These are phyloP conservation scores for Oreochromis mossambicus DNA, from an alignment of 2,797 vertebrate genomes.

Conservation along the genomic window DNA sequence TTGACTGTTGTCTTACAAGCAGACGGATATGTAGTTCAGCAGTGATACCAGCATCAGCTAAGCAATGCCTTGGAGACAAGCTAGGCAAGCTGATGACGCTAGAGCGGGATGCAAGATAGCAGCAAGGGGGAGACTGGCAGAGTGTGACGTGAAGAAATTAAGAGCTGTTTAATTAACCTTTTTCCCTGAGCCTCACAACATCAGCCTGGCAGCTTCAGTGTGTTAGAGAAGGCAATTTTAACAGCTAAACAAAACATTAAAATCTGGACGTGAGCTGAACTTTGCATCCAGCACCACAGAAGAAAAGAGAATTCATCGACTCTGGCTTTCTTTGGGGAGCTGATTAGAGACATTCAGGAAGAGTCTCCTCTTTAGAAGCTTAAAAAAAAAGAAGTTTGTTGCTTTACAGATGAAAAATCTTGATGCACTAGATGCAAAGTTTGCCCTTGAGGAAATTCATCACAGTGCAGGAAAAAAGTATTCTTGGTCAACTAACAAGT, in stretches of 20 bases:
- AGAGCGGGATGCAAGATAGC: slow-evolving; percentile 11
- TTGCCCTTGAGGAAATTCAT: slow-evolving; percentile 8
- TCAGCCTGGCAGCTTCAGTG: neutral
- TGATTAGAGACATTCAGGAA: slow-evolving; percentile 12
- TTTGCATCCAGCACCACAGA: neutral
- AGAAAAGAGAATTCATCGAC: neutral
- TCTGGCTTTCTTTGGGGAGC: slow-evolving; percentile 5
- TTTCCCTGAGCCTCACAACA: neutral
- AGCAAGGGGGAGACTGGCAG: slow-evolving; percentile 21
- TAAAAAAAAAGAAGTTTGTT: neutral
- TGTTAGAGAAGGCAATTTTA: neutral
- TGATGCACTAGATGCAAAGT: neutral
- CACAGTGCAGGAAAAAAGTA: neutral
- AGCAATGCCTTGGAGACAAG: slow-evolving; percentile 11
- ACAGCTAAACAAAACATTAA: neutral
- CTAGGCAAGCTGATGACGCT: slow-evolving; percentile 3
- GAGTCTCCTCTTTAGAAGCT: neutral
- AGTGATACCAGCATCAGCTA: slow-evolving; percentile 10
- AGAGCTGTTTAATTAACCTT: slow-evolving; percentile 49
- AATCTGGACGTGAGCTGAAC: slow-evolving; percentile 2
- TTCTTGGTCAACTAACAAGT: neutral
- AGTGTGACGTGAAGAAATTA: slow-evolving; percentile 50
- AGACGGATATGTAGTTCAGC: neutral
- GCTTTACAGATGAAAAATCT: slow-evolving; percentile 7
- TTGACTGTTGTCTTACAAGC: slow-evolving; percentile 6